A percentile compares a stretch with the other conserved stretches of the same genome.
Evolutionary conservation across 2,113 vertebrate genomes (phyloP).

Genomic region (Gallinago jamesoni): DNA sequence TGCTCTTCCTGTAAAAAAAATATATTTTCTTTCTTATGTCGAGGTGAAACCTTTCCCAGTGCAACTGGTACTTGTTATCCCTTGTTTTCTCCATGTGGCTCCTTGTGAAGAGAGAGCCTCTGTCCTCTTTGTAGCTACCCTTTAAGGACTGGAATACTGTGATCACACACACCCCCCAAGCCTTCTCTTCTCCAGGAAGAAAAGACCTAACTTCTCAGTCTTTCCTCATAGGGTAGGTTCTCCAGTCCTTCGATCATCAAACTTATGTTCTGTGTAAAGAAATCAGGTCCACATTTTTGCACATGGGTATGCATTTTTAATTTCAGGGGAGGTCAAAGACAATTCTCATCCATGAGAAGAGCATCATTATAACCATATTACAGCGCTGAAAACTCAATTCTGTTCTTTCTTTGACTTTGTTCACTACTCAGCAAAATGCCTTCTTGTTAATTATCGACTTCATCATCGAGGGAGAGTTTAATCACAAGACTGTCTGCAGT

Average conservation of each 20-base stretch:
- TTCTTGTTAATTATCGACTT: slow-evolving; percentile 57
- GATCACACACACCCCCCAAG: not conserved
- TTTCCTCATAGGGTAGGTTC: not conserved
- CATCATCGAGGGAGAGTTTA: slow-evolving; percentile 57
- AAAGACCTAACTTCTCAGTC: not conserved
- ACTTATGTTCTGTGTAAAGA: not conserved
- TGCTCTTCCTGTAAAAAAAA: not conserved
- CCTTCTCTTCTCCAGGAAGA: not conserved
- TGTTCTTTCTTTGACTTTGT: slow-evolving; percentile 50
- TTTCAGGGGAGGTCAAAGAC: slow-evolving; percentile 3
- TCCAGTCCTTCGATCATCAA: not conserved
- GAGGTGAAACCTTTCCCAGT: not conserved
- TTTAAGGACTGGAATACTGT: not conserved
- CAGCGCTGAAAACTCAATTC: not conserved
- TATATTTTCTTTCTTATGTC: accelerated
- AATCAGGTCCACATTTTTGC: not conserved
- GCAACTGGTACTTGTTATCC: not conserved
- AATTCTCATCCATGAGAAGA: slow-evolving; percentile 3
- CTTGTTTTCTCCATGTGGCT: not conserved
- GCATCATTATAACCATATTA: slow-evolving; percentile 38
- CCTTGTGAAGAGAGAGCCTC: not conserved
- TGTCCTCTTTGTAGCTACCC: not conserved
- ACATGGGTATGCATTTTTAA: not conserved
- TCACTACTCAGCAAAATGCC: slow-evolving; percentile 55
- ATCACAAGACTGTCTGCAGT: slow-evolving; percentile 50